phyloP scores from a whole-genome alignment of 2,113 vertebrate species.

The Salvelinus sp. region DNA sequence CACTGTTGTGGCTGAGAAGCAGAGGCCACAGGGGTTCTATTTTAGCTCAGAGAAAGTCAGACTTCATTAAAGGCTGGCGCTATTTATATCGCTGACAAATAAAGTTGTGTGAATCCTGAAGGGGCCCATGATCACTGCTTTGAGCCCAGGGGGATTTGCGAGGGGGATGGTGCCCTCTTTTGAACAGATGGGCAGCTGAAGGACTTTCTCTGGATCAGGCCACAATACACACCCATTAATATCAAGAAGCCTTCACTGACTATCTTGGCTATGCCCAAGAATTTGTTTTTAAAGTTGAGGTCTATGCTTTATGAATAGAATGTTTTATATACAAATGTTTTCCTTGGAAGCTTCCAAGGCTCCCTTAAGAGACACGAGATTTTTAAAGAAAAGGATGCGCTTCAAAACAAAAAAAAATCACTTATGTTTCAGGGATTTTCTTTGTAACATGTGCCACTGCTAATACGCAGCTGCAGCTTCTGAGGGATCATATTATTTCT shows the following conservation, averaged over 20 bases:
- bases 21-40: conserved; percentile 1
- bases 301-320: neutral
- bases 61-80: conserved; percentile 15
- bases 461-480: neutral
- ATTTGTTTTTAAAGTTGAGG: neutral
- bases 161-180: neutral
- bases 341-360: too few species aligned
- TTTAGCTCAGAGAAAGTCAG: conserved; percentile 19
- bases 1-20: conserved; percentile 8
- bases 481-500: neutral
- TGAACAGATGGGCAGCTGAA: neutral
- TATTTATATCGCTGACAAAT: conserved; percentile 21
- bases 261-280: neutral
- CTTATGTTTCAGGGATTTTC: too few species aligned
- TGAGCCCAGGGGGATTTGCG: neutral
- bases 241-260: too few species aligned
- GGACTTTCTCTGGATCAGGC: neutral
- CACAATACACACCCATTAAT: neutral
- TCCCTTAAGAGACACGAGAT: too few species aligned
- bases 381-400: too few species aligned
- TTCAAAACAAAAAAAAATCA: too few species aligned
- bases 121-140: neutral
- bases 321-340: too few species aligned
- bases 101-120: conserved; percentile 9
- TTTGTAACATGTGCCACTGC: too few species aligned